Percentiles rank a stretch among this genome's conserved stretches.
Evolutionary conservation across 2,113 vertebrate genomes (phyloP).

Genomic region (Naja naja): DNA sequence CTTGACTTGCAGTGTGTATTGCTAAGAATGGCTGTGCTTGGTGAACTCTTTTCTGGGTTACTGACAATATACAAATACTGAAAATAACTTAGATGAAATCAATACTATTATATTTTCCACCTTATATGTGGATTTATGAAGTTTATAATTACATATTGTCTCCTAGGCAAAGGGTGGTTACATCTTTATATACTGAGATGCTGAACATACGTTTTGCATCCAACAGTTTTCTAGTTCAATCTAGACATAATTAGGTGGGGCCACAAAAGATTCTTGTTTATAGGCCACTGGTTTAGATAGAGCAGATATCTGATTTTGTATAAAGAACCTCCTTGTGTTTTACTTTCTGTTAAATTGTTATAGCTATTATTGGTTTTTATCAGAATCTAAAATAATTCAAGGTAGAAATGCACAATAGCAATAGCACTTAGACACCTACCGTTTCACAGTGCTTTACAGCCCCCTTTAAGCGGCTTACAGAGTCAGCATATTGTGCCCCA

Average conservation of each 20-base stretch:
- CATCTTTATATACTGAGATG: not conserved
- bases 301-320: not conserved
- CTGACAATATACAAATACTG: not conserved
- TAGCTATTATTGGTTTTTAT: not conserved
- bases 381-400: not conserved
- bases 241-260: not conserved
- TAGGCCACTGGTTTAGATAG: not conserved
- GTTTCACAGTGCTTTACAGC: no score
- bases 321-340: not conserved
- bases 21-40: not conserved
- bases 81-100: not conserved
- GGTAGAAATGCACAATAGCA: not conserved
- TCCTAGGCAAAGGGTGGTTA: not conserved
- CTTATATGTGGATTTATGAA: not conserved
- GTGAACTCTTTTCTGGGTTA: not conserved
- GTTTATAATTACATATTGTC: not conserved
- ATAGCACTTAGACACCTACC: no score
- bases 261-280: not conserved
- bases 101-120: not conserved
- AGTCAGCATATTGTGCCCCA: no score
- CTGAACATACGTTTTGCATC: not conserved
- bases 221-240: not conserved
- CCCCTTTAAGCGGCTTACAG: no score
- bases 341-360: not conserved
- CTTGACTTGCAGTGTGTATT: not conserved